These are phyloP conservation scores for Mythimna loreyi DNA, from an alignment of 2,888 invertebrate genomes.

Conservation along the genomic window DNA sequence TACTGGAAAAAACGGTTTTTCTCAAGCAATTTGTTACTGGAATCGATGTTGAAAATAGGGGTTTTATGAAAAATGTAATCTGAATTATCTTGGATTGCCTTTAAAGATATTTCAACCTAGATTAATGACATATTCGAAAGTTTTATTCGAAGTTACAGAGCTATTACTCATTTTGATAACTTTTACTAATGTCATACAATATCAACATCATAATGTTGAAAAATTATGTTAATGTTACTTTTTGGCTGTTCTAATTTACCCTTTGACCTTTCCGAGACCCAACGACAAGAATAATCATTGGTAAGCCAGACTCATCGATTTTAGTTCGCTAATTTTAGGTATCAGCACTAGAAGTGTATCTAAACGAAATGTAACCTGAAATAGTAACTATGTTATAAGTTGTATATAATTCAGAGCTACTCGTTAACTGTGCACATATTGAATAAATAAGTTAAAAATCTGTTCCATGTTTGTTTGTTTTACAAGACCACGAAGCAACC, in stretches of 20 bases:
- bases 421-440: constrained; percentile 90
- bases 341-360: constrained; percentile 45
- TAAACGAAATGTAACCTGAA: constrained; percentile 67
- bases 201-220: not conserved
- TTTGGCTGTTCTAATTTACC: constrained; percentile 28
- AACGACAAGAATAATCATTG: constrained; percentile 48
- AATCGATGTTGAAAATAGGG: constrained; percentile 12
- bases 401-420: constrained; percentile 87
- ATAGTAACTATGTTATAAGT: constrained; percentile 70
- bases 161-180: not conserved
- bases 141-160: not conserved
- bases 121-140: not conserved
- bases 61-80: not conserved
- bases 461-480: constrained; percentile 63
- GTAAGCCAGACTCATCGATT: constrained; percentile 53
- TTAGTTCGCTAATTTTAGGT: constrained; percentile 53
- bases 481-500: not conserved
- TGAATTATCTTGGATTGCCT: not conserved
- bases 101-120: not conserved
- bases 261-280: constrained; percentile 51
- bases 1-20: constrained; percentile 14
- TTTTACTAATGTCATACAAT: not conserved
- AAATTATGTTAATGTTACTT: not conserved
- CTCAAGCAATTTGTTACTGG: constrained; percentile 26
- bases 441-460: constrained; percentile 82